Conservation (phyloP, 2,888 invertebrate genomes). For the Hydropsyche betteni region DNA sequence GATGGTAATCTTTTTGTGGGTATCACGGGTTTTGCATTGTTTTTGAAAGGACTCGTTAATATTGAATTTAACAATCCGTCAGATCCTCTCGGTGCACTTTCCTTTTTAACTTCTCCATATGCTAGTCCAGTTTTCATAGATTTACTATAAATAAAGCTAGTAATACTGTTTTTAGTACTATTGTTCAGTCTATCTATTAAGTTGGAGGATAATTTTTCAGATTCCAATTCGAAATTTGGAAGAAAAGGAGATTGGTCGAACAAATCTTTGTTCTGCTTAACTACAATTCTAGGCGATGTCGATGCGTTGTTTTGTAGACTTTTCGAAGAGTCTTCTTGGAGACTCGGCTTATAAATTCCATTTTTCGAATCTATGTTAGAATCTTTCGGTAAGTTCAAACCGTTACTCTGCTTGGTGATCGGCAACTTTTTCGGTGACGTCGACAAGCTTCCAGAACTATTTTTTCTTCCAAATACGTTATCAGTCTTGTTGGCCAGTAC, state of each 20-base stretch:
- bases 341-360: slow-evolving; percentile 28
- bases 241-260: slow-evolving; percentile 30
- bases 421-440: slow-evolving; percentile 27
- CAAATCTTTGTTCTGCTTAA: slow-evolving; percentile 45
- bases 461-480: slow-evolving; percentile 11
- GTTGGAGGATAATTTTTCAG: slow-evolving; percentile 7
- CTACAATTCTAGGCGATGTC: slow-evolving; percentile 35
- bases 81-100: slow-evolving; percentile 28
- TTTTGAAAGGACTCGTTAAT: slow-evolving; percentile 41
- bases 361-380: slow-evolving; percentile 18
- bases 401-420: slow-evolving; percentile 42
- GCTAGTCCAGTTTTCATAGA: neutral
- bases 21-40: slow-evolving; percentile 13
- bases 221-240: slow-evolving; percentile 5
- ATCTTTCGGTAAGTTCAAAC: slow-evolving; percentile 29
- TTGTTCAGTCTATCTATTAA: slow-evolving; percentile 32
- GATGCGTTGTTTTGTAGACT: slow-evolving; percentile 26
- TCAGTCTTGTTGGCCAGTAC: slow-evolving; percentile 39
- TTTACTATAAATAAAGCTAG: slow-evolving; percentile 56
- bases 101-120: slow-evolving; percentile 41
- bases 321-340: slow-evolving; percentile 29
- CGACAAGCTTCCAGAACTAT: neutral
- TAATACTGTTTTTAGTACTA: slow-evolving; percentile 60
- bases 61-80: slow-evolving; percentile 34
- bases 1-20: slow-evolving; percentile 46